These are phyloP conservation scores for Vanessa atalanta DNA, from an alignment of 1,140 invertebrate genomes.

Conservation along the genomic window DNA sequence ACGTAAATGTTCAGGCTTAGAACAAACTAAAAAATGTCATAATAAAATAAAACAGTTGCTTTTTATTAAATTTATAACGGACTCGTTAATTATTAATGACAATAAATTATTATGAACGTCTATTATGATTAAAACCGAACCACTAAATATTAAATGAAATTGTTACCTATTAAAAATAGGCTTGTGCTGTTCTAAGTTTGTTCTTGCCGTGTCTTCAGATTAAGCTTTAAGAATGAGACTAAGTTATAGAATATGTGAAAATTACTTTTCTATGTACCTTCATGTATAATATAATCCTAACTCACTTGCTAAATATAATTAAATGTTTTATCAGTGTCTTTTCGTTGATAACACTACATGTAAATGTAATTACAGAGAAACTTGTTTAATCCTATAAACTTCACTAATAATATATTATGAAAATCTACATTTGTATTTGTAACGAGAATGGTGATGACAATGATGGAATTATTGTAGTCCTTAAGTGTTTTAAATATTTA, in stretches of 20 bases:
- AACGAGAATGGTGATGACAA: constrained; percentile 13
- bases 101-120: too few relatives aligned
- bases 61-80: not conserved
- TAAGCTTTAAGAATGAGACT: constrained; percentile 38
- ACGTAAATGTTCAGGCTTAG: not conserved
- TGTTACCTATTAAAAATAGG: not conserved
- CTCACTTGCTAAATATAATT: constrained; percentile 15
- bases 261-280: constrained; percentile 13
- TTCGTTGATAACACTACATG: not conserved
- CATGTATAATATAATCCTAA: constrained; percentile 12
- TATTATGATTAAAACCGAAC: too few relatives aligned
- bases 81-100: too few relatives aligned
- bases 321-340: not conserved
- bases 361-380: constrained; percentile 8
- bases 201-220: constrained; percentile 4
- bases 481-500: constrained; percentile 45
- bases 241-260: constrained; percentile 20
- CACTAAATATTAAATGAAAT: too few relatives aligned
- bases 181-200: not conserved
- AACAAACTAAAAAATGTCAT: not conserved
- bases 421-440: constrained; percentile 1
- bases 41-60: not conserved
- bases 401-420: constrained; percentile 18
- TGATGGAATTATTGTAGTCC: constrained; percentile 26
- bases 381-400: constrained; percentile 5